Conservation (phyloP, 1,140 invertebrate genomes). For the Drusus annulatus region DNA sequence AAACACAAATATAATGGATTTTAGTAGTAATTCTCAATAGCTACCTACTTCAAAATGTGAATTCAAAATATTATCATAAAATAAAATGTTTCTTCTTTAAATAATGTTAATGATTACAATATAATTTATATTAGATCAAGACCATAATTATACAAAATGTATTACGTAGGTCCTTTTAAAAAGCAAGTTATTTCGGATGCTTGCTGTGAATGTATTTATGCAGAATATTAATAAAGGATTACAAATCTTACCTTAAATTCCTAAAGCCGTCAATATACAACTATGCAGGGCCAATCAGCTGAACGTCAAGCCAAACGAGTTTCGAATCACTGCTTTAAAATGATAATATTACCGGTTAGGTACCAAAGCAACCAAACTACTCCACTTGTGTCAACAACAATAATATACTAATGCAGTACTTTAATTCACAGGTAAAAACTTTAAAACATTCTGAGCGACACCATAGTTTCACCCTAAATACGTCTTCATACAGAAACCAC, state of each 20-base stretch:
- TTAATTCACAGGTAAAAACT: constrained; percentile 2
- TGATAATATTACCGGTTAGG: neutral
- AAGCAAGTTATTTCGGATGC: neutral
- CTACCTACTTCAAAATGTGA: too few species aligned
- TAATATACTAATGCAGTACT: neutral
- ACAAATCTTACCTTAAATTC: constrained; percentile 20
- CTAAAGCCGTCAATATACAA: too few species aligned
- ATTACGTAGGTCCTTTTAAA: too few species aligned
- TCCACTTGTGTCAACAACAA: constrained; percentile 31
- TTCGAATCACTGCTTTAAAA: constrained; percentile 12
- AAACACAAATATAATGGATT: too few species aligned
- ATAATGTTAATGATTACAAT: too few species aligned
- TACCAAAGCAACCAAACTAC: neutral
- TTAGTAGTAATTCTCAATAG: too few species aligned
- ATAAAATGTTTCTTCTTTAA: too few species aligned
- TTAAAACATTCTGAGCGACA: neutral
- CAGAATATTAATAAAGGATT: neutral
- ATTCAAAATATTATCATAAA: too few species aligned
- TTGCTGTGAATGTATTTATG: neutral
- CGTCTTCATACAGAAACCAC: neutral
- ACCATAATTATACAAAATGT: too few species aligned
- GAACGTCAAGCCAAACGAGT: constrained; percentile 4
- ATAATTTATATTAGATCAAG: too few species aligned
- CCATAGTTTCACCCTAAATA: neutral
- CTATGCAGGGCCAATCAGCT: neutral